Evolutionary conservation across 2,113 vertebrate species (phyloP).

Genomic region (Acanthochromis polyacanthus): DNA sequence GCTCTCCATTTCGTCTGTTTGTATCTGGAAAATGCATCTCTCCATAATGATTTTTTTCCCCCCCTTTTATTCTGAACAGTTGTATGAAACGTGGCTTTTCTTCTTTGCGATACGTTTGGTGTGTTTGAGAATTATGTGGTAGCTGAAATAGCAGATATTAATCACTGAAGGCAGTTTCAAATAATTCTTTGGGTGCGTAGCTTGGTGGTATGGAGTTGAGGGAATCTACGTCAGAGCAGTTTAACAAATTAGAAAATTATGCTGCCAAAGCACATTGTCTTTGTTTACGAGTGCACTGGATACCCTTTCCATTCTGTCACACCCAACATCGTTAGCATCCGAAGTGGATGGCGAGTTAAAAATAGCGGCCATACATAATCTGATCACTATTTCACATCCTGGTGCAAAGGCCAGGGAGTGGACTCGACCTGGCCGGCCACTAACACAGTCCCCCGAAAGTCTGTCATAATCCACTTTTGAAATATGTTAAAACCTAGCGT

Average conservation of each 20-base stretch:
- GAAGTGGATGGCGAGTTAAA: conserved; percentile 63
- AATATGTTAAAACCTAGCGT: conserved; percentile 75
- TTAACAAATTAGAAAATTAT: conserved; percentile 34
- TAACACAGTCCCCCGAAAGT: conserved; percentile 67
- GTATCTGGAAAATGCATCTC: conserved; percentile 13
- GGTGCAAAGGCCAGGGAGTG: conserved; percentile 68
- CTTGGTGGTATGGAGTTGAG: conserved; percentile 17
- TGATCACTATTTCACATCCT: conserved; percentile 81
- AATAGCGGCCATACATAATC: conserved; percentile 62
- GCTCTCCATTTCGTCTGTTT: conserved; percentile 30
- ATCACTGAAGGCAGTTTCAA: background rate
- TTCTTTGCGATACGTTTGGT: background rate
- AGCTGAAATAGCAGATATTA: conserved; percentile 7
- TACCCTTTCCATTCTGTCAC: conserved; percentile 53
- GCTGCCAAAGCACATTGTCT: conserved; percentile 51
- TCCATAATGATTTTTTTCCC: background rate
- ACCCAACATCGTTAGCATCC: conserved; percentile 50
- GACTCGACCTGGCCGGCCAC: conserved; percentile 46
- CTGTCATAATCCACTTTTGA: conserved; percentile 82
- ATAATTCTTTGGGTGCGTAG: background rate
- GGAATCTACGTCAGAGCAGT: conserved; percentile 7
- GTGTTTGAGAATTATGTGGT: conserved; percentile 4
- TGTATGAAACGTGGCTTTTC: background rate
- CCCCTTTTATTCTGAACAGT: background rate
- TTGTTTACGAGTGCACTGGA: conserved; percentile 53